Evolutionary conservation across 2,888 invertebrate species (phyloP).

Genomic region (Peribatodes rhomboidaria): DNA sequence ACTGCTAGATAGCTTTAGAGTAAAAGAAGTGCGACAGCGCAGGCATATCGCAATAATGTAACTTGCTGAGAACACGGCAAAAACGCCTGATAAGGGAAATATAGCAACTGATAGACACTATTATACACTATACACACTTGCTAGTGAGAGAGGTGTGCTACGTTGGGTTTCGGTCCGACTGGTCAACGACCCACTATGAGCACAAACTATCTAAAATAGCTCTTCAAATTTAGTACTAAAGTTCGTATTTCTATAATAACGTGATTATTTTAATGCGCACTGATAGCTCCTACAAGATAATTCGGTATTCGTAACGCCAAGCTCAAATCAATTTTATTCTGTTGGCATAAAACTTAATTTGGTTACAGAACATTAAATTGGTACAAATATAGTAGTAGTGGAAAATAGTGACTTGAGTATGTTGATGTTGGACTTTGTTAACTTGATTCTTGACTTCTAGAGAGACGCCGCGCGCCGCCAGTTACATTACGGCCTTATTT

Average conservation of each 20-base stretch:
- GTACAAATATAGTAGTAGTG: background rate
- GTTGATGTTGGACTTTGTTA: background rate
- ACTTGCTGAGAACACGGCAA: too few relatives aligned
- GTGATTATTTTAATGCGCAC: background rate
- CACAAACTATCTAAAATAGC: background rate
- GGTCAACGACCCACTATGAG: slow-evolving; percentile 2
- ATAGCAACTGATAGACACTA: background rate
- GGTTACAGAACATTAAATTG: background rate
- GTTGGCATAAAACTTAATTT: background rate
- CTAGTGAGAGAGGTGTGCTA: background rate
- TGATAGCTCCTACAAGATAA: too few relatives aligned
- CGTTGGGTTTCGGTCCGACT: background rate
- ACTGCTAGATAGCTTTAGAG: too few relatives aligned
- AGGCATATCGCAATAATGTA: too few relatives aligned
- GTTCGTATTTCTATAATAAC: background rate
- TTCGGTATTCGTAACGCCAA: background rate
- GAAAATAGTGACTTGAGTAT: background rate
- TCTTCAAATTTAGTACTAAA: background rate
- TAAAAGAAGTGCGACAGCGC: too few relatives aligned
- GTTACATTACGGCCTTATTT: background rate
- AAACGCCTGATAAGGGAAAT: background rate
- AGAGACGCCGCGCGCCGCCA: background rate
- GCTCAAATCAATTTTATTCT: background rate
- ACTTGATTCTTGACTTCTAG: too few relatives aligned
- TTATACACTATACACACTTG: background rate